Evolutionary conservation across 2,113 vertebrate genomes (phyloP).

Genomic region (Tachysurus fulvidraco): DNA sequence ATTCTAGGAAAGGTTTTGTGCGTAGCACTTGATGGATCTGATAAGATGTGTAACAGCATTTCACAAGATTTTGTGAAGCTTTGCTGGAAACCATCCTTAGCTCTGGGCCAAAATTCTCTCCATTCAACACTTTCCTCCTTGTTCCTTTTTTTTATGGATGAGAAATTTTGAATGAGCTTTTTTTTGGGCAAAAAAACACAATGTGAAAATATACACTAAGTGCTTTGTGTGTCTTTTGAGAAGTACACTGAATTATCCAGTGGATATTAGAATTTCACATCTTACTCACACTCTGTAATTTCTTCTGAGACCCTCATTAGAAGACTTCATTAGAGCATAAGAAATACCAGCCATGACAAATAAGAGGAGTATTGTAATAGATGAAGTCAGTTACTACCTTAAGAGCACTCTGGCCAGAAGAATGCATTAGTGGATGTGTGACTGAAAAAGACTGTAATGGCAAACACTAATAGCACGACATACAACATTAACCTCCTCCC

Average conservation of each 20-base stretch:
- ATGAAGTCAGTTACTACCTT: conserved; percentile 5
- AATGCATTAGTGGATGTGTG: conserved; percentile 11
- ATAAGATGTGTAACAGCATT: conserved; percentile 30
- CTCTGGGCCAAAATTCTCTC: not conserved
- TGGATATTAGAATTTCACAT: conserved; percentile 6
- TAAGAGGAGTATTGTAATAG: conserved; percentile 24
- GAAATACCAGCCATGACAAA: conserved; percentile 18
- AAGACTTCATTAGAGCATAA: conserved; percentile 6
- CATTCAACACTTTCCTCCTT: not conserved
- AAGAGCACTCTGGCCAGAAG: conserved; percentile 5
- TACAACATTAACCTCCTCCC: conserved; percentile 39
- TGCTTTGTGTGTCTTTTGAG: not conserved
- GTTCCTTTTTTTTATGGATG: not conserved
- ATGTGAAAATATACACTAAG: not conserved
- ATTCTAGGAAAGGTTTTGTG: not conserved
- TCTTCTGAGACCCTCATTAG: not conserved
- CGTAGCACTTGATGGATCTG: conserved; percentile 9
- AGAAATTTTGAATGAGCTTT: not conserved
- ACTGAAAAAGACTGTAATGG: conserved; percentile 24
- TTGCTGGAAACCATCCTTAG: not conserved
- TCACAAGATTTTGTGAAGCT: conserved; percentile 9
- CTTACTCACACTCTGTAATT: not conserved
- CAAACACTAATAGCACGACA: conserved; percentile 42
- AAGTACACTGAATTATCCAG: not conserved
- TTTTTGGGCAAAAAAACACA: conserved; percentile 2